These are phyloP conservation scores for Heterodera schachtii DNA, from an alignment of 1,140 invertebrate species.

Conservation along the genomic window DNA sequence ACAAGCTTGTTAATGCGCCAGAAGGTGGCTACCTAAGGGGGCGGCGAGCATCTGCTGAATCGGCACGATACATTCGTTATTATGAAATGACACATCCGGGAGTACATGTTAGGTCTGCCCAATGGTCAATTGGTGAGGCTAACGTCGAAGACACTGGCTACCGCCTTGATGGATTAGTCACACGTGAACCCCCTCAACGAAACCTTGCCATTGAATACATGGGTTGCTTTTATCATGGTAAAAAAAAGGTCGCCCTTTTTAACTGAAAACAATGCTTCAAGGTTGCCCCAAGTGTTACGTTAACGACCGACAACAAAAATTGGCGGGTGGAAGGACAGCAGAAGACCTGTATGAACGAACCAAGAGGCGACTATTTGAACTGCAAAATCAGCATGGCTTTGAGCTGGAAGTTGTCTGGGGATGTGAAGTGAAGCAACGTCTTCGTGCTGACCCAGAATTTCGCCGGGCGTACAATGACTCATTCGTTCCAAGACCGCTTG, in stretches of 20 bases:
- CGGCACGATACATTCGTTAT: conserved; percentile 8
- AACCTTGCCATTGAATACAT: conserved; percentile 27
- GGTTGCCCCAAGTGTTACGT: conserved; percentile 22
- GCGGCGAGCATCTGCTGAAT: conserved; percentile 3
- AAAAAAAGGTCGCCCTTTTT: neutral
- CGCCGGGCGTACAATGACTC: neutral
- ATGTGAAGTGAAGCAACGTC: neutral
- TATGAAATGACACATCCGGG: conserved; percentile 15
- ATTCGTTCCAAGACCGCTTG: neutral
- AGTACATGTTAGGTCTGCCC: neutral
- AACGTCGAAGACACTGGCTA: conserved; percentile 14
- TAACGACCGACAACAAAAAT: neutral
- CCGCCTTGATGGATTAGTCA: conserved; percentile 6
- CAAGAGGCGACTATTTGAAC: neutral
- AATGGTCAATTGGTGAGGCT: conserved; percentile 23
- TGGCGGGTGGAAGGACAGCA: conserved; percentile 14
- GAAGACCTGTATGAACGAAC: conserved; percentile 14
- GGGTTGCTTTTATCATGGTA: conserved; percentile 6
- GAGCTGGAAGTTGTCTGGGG: conserved; percentile 22
- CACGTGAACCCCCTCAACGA: neutral
- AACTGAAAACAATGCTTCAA: neutral
- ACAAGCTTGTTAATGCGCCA: conserved; percentile 14
- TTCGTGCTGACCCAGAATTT: neutral
- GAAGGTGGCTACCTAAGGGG: conserved; percentile 16
- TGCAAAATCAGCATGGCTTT: neutral